Evolutionary conservation across 1,140 invertebrate genomes (phyloP).

Genomic region (Pantala flavescens): DNA sequence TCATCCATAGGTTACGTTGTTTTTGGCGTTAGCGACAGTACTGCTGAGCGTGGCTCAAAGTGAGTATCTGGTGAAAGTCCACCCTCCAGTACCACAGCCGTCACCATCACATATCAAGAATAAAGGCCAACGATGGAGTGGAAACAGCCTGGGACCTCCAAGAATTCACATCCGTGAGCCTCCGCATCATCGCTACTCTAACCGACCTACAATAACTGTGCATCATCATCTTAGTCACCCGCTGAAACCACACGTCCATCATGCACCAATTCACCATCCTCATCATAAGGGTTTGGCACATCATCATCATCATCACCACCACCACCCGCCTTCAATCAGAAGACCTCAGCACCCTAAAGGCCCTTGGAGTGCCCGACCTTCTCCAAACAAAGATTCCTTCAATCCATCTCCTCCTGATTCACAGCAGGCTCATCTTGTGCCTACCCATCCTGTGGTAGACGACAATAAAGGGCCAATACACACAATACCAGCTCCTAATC

Average conservation of each 20-base stretch:
- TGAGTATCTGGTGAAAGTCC: background rate
- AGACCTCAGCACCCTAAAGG: background rate
- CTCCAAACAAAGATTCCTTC: background rate
- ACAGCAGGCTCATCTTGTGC: slow-evolving; percentile 14
- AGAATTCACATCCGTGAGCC: background rate
- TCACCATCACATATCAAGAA: background rate
- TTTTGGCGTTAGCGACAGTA: no score
- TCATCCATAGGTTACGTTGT: no score
- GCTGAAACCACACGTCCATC: background rate
- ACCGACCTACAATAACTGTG: background rate
- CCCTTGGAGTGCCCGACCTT: background rate
- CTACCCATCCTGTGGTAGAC: slow-evolving; percentile 24
- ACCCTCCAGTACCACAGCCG: background rate
- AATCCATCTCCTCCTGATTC: background rate
- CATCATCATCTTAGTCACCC: background rate
- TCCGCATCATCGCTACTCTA: background rate
- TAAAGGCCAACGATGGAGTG: background rate
- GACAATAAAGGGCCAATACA: slow-evolving; percentile 62
- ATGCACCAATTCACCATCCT: background rate
- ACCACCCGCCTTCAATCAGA: background rate
- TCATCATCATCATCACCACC: slow-evolving; percentile 10
- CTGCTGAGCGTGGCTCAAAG: no score
- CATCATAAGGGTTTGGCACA: background rate
- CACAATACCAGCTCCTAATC: slow-evolving; percentile 69
- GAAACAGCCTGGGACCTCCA: background rate